A percentile compares a stretch with the other conserved stretches of the same genome.
Conservation (phyloP, 2,113 vertebrate species). For the Diphyllodes magnificus region DNA sequence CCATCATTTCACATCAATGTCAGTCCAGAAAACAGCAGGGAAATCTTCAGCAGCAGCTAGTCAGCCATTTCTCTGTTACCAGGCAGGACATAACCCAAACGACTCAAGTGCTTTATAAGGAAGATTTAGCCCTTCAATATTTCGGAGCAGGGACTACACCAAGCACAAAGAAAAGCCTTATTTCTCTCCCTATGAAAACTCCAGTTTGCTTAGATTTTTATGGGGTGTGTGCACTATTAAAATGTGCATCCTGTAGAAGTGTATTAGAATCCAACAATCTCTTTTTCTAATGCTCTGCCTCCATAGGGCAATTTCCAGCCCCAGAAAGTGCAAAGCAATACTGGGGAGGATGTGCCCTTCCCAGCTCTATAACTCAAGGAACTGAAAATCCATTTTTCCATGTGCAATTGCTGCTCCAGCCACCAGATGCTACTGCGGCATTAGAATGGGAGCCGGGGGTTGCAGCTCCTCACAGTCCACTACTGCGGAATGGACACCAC, state of each 20-base stretch:
- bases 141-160: not conserved
- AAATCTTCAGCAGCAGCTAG: not conserved
- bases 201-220: not conserved
- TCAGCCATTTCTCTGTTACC: not conserved
- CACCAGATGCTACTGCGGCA: slow-evolving; percentile 55
- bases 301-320: not conserved
- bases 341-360: not conserved
- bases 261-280: accelerated
- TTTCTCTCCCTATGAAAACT: not conserved
- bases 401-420: not conserved
- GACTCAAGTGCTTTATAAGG: not conserved
- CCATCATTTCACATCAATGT: not conserved
- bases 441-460: not conserved
- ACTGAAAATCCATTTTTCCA: not conserved
- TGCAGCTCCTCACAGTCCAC: not conserved
- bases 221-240: not conserved
- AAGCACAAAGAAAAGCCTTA: not conserved
- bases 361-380: not conserved
- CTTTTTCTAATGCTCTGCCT: not conserved
- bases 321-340: not conserved
- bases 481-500: not conserved
- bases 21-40: not conserved
- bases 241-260: accelerated
- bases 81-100: not conserved
- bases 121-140: not conserved